A percentile compares a stretch with the other conserved stretches of the same genome.
Conservation (phyloP, 2,797 vertebrate genomes). For the Ciconia nigra region DNA sequence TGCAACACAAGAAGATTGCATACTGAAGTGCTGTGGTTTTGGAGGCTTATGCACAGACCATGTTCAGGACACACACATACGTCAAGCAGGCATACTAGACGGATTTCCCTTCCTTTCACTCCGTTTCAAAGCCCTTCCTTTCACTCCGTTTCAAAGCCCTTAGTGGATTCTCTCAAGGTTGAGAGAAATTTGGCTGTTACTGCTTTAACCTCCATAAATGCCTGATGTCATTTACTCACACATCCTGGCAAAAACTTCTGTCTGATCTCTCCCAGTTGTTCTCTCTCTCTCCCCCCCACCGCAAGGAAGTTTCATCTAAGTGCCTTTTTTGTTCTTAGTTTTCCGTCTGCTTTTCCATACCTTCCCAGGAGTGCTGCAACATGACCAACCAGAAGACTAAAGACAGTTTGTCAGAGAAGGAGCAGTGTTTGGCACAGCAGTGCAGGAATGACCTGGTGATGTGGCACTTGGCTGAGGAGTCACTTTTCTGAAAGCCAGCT, state of each 20-base stretch:
- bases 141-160: slow-evolving; percentile 25
- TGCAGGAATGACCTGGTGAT: background rate
- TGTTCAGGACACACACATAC: background rate
- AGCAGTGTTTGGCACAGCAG: background rate
- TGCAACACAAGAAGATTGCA: background rate
- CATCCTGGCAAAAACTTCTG: background rate
- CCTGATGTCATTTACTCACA: slow-evolving; percentile 14
- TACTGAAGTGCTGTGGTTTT: slow-evolving; percentile 1
- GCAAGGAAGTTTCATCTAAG: background rate
- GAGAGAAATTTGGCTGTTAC: slow-evolving; percentile 23
- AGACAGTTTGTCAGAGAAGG: background rate
- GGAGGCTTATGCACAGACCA: background rate
- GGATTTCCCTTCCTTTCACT: slow-evolving; percentile 28
- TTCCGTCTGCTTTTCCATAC: background rate
- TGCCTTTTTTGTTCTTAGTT: background rate
- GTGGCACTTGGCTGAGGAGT: slow-evolving; percentile 13
- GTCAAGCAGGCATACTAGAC: background rate
- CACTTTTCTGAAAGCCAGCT: background rate
- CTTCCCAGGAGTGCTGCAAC: background rate
- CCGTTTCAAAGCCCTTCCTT: background rate
- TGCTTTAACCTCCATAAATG: slow-evolving; percentile 2
- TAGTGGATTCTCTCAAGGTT: slow-evolving; percentile 2
- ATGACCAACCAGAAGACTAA: background rate
- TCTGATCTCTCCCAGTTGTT: background rate
- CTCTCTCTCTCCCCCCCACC: too few relatives aligned